A percentile compares a stretch with the other conserved stretches of the same genome.
phyloP scores from a whole-genome alignment of 53 echinoderm and acorn worm species.

The Echinometra lucunter region DNA sequence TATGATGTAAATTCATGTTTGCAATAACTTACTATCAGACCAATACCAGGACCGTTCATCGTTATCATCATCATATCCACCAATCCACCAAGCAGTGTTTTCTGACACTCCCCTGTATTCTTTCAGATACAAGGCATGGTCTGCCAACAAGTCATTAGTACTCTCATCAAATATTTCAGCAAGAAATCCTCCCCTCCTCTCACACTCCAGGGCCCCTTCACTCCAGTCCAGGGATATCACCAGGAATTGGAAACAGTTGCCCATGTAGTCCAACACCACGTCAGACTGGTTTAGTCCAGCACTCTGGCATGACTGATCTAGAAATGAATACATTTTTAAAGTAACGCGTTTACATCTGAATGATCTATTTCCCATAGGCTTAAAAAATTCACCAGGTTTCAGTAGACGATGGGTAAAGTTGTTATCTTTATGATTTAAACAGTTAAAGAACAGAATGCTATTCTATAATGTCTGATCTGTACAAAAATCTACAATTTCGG shows the following conservation, averaged over 20 bases:
- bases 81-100: neutral
- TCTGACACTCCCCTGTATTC: neutral
- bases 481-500: no score
- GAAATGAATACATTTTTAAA: no score
- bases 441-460: no score
- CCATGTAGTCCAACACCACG: neutral
- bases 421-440: no score
- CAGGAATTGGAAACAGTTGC: neutral
- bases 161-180: conserved; percentile 14
- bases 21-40: neutral
- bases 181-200: neutral
- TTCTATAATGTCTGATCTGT: no score
- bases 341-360: no score
- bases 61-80: neutral
- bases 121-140: neutral
- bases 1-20: no score
- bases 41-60: neutral
- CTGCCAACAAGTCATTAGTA: neutral
- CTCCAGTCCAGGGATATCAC: neutral
- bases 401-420: no score
- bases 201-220: neutral
- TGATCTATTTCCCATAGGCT: no score
- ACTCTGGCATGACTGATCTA: neutral
- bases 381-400: no score
- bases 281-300: neutral